These are phyloP conservation scores for Antheraea pernyi DNA, from an alignment of 1,140 invertebrate species.

Conservation along the genomic window DNA sequence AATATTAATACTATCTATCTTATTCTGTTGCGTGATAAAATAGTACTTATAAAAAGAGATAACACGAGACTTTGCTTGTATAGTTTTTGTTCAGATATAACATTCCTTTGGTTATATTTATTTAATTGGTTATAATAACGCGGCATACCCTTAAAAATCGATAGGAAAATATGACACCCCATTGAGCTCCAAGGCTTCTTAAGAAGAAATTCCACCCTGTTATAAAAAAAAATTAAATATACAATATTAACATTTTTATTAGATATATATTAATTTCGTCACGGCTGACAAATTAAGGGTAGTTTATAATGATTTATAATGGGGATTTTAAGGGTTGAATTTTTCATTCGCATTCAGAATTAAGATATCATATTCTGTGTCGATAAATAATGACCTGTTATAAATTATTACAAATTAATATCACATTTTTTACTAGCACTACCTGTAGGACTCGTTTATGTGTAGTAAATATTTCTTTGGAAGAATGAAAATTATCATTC, in stretches of 20 bases:
- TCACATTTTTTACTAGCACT: background rate
- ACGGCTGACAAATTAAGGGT: slow-evolving; percentile 59
- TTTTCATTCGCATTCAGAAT: background rate
- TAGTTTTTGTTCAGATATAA: too few relatives aligned
- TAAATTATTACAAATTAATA: background rate
- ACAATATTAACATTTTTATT: slow-evolving; percentile 48
- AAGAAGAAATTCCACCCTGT: slow-evolving; percentile 18
- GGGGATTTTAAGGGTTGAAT: background rate
- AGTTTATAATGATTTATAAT: slow-evolving; percentile 27
- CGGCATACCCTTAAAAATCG: background rate
- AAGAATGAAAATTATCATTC: too few relatives aligned
- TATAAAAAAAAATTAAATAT: slow-evolving; percentile 18
- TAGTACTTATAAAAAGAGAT: too few relatives aligned
- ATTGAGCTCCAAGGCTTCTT: slow-evolving; percentile 12
- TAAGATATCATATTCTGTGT: background rate
- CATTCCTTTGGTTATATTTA: too few relatives aligned
- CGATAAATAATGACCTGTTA: background rate
- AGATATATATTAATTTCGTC: slow-evolving; percentile 49
- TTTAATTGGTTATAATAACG: background rate
- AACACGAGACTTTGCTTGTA: too few relatives aligned
- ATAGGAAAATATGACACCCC: slow-evolving; percentile 13
- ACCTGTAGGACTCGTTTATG: background rate
- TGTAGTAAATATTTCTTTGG: too few relatives aligned
- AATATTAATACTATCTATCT: too few relatives aligned
- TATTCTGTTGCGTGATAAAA: too few relatives aligned